Conservation (phyloP, 2,797 vertebrate species). For the Peromyscus eremicus region DNA sequence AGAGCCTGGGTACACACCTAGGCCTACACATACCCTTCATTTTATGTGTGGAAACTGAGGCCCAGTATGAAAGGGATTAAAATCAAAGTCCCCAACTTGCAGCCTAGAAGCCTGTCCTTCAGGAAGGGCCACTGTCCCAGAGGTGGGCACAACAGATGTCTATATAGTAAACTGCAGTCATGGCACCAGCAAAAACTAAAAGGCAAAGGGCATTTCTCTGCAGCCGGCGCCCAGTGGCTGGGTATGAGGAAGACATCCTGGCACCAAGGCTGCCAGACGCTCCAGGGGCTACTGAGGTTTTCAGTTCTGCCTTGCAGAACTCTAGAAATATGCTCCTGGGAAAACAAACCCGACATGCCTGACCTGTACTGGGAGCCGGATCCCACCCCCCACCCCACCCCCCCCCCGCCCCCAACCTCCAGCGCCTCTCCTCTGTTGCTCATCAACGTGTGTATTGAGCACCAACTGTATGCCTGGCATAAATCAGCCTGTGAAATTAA, state of each 20-base stretch:
- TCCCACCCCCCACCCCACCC: too few species aligned
- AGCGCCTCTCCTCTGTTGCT: not conserved
- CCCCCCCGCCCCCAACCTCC: not conserved
- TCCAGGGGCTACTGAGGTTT: not conserved
- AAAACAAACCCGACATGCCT: not conserved
- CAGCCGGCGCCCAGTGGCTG: not conserved
- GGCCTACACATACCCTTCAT: not conserved
- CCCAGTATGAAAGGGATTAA: not conserved
- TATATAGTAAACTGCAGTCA: not conserved
- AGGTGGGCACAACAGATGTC: not conserved
- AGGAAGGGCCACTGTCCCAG: too few species aligned
- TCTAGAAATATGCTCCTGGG: not conserved
- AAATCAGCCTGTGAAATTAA: not conserved
- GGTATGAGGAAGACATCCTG: not conserved
- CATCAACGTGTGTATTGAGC: not conserved
- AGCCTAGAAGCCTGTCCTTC: too few species aligned
- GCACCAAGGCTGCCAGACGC: not conserved
- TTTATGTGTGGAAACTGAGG: not conserved
- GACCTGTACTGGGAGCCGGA: not conserved
- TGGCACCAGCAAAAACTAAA: not conserved
- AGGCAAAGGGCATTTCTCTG: not conserved
- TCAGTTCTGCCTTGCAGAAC: not conserved
- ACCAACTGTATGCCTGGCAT: not conserved
- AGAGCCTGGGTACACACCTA: not conserved
- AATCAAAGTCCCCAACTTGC: not conserved